phyloP scores from a whole-genome alignment of 2,113 vertebrate species.

The Riparia riparia region DNA sequence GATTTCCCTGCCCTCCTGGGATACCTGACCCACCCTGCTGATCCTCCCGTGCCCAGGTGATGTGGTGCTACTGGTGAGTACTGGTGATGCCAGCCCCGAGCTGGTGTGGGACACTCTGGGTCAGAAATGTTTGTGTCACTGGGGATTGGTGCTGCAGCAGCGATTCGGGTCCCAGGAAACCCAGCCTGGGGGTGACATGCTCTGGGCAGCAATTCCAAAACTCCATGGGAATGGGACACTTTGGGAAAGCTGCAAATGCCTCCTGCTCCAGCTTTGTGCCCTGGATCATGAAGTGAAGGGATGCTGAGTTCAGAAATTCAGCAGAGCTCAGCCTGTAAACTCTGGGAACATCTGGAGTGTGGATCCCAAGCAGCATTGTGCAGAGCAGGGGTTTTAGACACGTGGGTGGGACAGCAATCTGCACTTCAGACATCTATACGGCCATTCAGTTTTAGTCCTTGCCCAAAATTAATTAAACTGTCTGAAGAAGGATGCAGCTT shows the following conservation, averaged over 20 bases:
- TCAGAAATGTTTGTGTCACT: neutral
- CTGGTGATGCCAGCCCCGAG: neutral
- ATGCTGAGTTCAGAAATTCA: neutral
- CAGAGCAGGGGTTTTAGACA: neutral
- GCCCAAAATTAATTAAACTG: neutral
- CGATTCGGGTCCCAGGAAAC: neutral
- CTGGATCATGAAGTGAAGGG: neutral
- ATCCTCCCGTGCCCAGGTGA: fast-evolving
- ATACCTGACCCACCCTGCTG: neutral
- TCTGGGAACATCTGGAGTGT: neutral
- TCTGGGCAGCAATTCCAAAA: neutral
- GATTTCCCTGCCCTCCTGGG: neutral
- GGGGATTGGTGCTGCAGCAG: neutral
- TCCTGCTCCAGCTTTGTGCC: neutral
- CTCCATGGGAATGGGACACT: neutral
- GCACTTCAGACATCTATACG: neutral
- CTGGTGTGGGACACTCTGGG: neutral
- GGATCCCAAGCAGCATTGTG: neutral
- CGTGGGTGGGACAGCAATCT: neutral
- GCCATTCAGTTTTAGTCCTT: neutral
- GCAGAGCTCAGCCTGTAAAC: neutral
- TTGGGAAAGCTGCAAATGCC: neutral
- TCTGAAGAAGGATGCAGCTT: neutral
- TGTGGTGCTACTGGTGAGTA: neutral
- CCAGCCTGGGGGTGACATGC: neutral